A percentile compares a stretch with the other conserved stretches of the same genome.
Conservation (phyloP, 2,797 vertebrate genomes). For the Peromyscus attwateri region DNA sequence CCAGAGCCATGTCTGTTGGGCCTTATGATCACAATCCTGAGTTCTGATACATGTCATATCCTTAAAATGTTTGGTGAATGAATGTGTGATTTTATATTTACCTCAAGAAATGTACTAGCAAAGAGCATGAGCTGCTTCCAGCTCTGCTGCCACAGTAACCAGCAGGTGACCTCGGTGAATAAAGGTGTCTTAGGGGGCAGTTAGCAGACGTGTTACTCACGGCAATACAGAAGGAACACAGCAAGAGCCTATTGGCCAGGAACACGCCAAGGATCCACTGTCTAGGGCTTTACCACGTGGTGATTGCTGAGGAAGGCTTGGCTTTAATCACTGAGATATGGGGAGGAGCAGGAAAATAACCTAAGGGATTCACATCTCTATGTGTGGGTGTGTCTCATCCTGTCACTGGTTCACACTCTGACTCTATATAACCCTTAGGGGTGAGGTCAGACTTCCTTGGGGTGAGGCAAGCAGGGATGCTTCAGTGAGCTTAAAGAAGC, state of each 20-base stretch:
- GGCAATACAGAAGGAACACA: background rate
- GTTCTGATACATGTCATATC: background rate
- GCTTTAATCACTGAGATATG: fast-evolving
- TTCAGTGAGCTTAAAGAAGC: background rate
- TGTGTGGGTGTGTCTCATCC: fast-evolving
- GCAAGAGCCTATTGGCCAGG: fast-evolving
- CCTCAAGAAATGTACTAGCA: background rate
- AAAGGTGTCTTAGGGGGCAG: background rate
- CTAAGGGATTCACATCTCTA: background rate
- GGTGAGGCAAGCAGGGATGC: background rate
- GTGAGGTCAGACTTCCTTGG: background rate
- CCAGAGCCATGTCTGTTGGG: background rate
- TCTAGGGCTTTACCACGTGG: background rate
- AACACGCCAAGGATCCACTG: background rate
- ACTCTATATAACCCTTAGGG: too few species aligned
- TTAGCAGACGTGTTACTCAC: background rate
- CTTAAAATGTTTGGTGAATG: constrained; percentile 53
- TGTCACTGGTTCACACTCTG: background rate
- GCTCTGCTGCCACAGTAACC: background rate
- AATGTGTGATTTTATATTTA: background rate
- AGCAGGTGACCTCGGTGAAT: background rate
- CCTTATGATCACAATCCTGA: background rate
- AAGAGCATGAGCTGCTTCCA: background rate
- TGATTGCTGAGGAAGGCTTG: background rate
- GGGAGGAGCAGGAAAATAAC: background rate